Evolutionary conservation across 1,140 invertebrate genomes (phyloP), one percentile per base, ranked within the genome.

Genomic region (Geopemphigus sp.): DNA sequence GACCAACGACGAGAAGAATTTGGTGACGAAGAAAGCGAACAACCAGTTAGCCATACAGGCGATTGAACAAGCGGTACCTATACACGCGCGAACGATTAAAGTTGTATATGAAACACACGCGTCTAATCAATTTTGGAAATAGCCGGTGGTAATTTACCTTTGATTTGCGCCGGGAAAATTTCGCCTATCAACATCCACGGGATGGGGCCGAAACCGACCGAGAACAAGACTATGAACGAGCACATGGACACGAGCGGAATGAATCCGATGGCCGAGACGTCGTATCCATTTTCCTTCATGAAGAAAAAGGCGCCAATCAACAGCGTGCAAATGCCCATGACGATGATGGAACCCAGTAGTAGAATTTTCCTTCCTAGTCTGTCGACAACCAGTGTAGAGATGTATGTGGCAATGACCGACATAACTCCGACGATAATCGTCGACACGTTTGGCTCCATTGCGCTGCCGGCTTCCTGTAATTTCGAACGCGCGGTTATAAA

Each of bases 131-230:
- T 39, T 39, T 32, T 32, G 11, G 29, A 32, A 63, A 32, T 0
- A n/a, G 19, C 32, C 2, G 4, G 1, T 57, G 29, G 3, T 57
- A 32, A 56, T 56, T 45, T 39, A 80, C 81, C 92, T 83, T 94
- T 94, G 57, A 94, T 89, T 63, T 92, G 89, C 83, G 92, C 87
- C 81, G 91, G 87, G 86, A 92, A 91, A 80, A 93, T 85, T 84
- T 94, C 92, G 29, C 90, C 89, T 83, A 93, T 89, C 88, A 94
- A 91, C 87, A 93, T 89, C 92, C 92, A 94, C 0, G 92, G 92
- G 45, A 95, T 90, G 0, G 92, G 92, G 4, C 92, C 93, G 81
- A 90, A 91, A 59, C 93, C 93, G 32, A 94, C 83, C 4, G 82
- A 82, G 74, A 82, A 82, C 8, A 81, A 45, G 26, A 82, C 24